These are phyloP conservation scores for Protonibea diacanthus DNA, from an alignment of 2,797 vertebrate species.

Conservation along the genomic window DNA sequence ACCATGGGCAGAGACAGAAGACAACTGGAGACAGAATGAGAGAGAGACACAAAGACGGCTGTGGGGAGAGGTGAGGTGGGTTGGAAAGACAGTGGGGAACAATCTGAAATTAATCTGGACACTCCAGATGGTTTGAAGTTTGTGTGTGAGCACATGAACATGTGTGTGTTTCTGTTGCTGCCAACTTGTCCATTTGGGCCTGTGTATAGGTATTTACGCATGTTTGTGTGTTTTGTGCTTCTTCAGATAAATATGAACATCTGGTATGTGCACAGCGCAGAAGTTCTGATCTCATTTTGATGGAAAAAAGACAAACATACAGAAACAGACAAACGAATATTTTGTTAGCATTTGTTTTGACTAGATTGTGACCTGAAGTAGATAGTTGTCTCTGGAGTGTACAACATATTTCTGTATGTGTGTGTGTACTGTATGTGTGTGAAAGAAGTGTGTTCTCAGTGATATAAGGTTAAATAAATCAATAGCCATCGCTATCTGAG, in stretches of 20 bases:
- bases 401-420: constrained; percentile 5
- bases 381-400: constrained; percentile 23
- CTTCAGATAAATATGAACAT: constrained; percentile 68
- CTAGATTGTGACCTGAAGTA: constrained; percentile 36
- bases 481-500: constrained; percentile 65
- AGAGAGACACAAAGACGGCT: constrained; percentile 65
- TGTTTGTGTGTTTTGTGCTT: constrained; percentile 57
- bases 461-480: constrained; percentile 73
- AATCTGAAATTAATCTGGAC: constrained; percentile 81
- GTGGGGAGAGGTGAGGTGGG: constrained; percentile 77
- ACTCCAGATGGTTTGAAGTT: constrained; percentile 79
- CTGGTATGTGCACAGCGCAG: constrained; percentile 50
- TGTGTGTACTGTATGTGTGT: background rate
- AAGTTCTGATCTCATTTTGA: constrained; percentile 48
- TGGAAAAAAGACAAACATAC: constrained; percentile 32
- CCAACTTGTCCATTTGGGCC: constrained; percentile 51
- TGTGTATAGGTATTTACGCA: constrained; percentile 58
- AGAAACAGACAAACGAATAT: constrained; percentile 3
- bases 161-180: constrained; percentile 36
- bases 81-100: constrained; percentile 77
- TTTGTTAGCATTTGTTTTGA: constrained; percentile 35
- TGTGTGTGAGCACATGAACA: constrained; percentile 15
- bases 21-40: constrained; percentile 63
- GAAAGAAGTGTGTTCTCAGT: constrained; percentile 32
- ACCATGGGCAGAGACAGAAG: constrained; percentile 56